These are phyloP conservation scores for Hipposideros larvatus DNA, from an alignment of 2,797 vertebrate species.

Conservation along the genomic window DNA sequence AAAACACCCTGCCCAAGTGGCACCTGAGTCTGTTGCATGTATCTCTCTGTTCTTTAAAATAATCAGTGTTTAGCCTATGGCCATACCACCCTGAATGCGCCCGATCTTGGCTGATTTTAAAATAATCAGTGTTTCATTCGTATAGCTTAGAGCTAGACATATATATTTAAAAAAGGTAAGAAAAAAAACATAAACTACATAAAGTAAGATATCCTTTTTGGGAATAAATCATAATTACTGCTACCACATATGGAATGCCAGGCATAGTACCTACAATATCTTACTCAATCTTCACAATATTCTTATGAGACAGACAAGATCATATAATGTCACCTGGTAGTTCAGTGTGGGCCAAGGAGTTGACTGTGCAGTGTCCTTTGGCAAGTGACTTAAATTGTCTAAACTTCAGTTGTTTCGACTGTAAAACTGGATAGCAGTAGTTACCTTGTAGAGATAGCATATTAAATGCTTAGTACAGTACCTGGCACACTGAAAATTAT, in stretches of 20 bases:
- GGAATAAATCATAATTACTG: background rate
- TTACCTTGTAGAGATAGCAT: background rate
- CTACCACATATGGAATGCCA: background rate
- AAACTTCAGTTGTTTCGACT: background rate
- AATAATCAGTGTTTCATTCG: background rate
- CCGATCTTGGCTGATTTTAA: background rate
- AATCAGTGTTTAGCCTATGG: background rate
- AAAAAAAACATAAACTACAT: background rate
- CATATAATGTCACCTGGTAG: too few species aligned
- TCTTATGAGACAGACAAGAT: background rate
- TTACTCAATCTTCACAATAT: background rate
- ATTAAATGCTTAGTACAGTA: background rate
- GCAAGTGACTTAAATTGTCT: background rate
- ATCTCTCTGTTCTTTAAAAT: constrained; percentile 19
- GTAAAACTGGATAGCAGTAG: background rate
- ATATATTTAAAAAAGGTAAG: background rate
- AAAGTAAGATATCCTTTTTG: background rate
- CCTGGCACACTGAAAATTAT: background rate
- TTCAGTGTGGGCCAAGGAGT: background rate
- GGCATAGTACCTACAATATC: background rate
- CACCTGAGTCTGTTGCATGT: background rate
- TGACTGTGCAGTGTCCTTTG: background rate
- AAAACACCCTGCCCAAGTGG: background rate
- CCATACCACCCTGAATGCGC: too few species aligned
- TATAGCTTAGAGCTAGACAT: background rate